phyloP scores from a whole-genome alignment of 1,140 invertebrate genomes.

The Bombus affinis region DNA sequence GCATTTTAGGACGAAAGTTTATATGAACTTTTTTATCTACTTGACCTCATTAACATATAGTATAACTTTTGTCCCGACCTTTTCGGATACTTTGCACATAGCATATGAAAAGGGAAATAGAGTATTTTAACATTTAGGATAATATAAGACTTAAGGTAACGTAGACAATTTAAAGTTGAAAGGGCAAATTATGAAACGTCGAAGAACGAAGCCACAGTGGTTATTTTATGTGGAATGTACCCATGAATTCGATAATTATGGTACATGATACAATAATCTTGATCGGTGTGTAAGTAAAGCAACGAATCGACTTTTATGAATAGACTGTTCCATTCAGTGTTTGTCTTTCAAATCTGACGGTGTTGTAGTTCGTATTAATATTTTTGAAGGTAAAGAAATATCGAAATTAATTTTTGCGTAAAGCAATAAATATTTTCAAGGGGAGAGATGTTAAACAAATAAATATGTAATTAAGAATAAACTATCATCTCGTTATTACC shows the following conservation, averaged over 20 bases:
- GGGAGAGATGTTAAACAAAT: no score
- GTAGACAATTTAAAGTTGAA: background rate
- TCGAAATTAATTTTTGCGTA: no score
- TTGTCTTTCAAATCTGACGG: background rate
- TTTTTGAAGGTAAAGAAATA: no score
- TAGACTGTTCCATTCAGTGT: background rate
- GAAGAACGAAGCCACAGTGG: conserved; percentile 6
- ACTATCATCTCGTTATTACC: background rate
- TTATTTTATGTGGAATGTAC: background rate
- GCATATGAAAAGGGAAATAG: background rate
- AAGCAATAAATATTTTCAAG: no score
- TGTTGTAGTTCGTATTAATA: no score
- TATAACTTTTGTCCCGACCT: no score
- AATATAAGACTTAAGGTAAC: background rate
- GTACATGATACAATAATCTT: background rate
- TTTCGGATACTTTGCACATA: no score
- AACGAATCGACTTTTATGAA: background rate
- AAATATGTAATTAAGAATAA: no score
- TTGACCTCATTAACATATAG: no score
- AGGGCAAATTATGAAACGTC: background rate
- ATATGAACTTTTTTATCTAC: no score
- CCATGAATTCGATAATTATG: background rate
- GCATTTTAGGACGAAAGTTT: no score
- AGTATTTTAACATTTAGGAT: background rate
- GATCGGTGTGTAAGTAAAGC: background rate